These are phyloP conservation scores for Lutraria lutraria DNA, from an alignment of 2,888 invertebrate species.

Conservation along the genomic window DNA sequence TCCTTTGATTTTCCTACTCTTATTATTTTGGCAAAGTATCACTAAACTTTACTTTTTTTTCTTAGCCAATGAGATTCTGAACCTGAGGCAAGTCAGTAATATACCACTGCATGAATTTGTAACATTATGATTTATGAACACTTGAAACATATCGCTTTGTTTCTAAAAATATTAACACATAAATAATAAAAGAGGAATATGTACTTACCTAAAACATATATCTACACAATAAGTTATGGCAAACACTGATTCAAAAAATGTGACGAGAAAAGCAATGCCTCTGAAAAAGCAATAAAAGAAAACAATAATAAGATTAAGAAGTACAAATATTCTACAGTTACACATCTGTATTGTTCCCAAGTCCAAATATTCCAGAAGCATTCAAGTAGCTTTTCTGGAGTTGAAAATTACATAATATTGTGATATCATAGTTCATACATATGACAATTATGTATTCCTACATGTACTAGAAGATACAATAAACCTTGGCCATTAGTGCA, in stretches of 20 bases:
- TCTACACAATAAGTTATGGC: constrained; percentile 76
- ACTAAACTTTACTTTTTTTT: too few species aligned
- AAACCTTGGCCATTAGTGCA: too few species aligned
- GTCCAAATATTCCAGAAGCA: too few species aligned
- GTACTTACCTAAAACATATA: constrained; percentile 78
- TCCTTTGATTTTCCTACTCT: too few species aligned
- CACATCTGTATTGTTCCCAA: too few species aligned
- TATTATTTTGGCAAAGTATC: too few species aligned
- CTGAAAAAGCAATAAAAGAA: constrained; percentile 73
- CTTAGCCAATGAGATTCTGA: too few species aligned
- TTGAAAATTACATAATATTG: too few species aligned
- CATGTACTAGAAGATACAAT: too few species aligned
- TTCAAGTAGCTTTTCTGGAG: too few species aligned
- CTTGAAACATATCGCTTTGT: neutral
- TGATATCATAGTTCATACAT: too few species aligned
- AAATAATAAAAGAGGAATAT: neutral
- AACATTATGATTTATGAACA: neutral
- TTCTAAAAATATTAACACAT: neutral
- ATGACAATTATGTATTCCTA: too few species aligned
- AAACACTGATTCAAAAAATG: constrained; percentile 80
- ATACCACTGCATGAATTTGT: neutral
- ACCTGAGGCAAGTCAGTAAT: neutral
- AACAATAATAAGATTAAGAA: neutral
- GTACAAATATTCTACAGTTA: neutral
- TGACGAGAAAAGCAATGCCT: constrained; percentile 72